Evolutionary conservation across 2,888 invertebrate species (phyloP), one percentile per base, ranked within the genome.

Genomic region (Oligia fasciuncula): DNA sequence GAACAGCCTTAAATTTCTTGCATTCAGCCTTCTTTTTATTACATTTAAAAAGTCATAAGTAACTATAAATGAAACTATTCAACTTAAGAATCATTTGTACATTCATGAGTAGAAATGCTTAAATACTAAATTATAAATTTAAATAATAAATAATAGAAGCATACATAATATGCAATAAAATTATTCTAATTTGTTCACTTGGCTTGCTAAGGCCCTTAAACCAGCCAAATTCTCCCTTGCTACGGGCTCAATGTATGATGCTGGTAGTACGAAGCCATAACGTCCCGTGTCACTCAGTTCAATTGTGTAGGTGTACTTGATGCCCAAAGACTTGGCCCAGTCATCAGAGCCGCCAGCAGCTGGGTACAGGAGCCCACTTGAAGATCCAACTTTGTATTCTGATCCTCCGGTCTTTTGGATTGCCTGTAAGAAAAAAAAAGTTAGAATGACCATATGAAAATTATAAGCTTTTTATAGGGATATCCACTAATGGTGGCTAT

Each of bases 251-350:
- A 99, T 99, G 90, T 97, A 97, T 43, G 95, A 95, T 1, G 98
- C 98, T 0, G 99, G 99, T 74, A 99, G 94, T n/a, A 99, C 96
- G 92, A 99, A 99, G 4, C 99, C 99, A 92, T 98, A 98, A 77
- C 97, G 97, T 0, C 99, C 99, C 1, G 97, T 98, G 93, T 99
- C 99, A 75, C 98, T 97, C 76, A 99, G 97, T 96, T 99, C 99
- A 78, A 99, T 97, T 0, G 99, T 99, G 95, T 98, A 99, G 2
- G 99, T 95, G 93, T 99, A 99, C 93, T 99, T 99, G 85, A 99
- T 98, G 14, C 98, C 97, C 65, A 97, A 96, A 1, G 98, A 98
- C 94, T 99, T 99, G 13, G 99, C 99, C 98, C 99, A 99, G 94
- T 99, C 99, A 90, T 98, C 98, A 0, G 98, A 98, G 23, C 98